These are phyloP conservation scores for Cryptotermes secundus DNA, from an alignment of 1,140 invertebrate genomes.

Conservation along the genomic window DNA sequence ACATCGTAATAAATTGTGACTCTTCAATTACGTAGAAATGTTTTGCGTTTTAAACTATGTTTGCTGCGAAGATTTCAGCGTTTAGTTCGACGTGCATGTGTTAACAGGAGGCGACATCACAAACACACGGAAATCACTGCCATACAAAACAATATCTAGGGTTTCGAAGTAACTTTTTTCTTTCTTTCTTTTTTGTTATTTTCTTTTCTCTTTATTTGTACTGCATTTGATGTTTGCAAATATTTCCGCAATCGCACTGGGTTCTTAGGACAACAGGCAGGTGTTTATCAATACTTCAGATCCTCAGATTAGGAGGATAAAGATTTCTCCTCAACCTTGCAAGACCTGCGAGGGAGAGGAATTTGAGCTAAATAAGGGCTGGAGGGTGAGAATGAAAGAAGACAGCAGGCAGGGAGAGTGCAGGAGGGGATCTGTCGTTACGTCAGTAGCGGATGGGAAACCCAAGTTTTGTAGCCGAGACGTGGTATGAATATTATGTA, in stretches of 20 bases:
- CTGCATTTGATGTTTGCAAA: too few relatives aligned
- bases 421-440: background rate
- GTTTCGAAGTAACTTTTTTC: too few relatives aligned
- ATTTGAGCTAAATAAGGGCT: background rate
- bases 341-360: background rate
- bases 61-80: too few relatives aligned
- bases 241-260: background rate
- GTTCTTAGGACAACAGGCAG: background rate
- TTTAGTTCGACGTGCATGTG: too few relatives aligned
- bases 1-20: too few relatives aligned
- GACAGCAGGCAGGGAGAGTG: background rate
- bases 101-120: too few relatives aligned
- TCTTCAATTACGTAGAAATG: too few relatives aligned
- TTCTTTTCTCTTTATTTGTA: too few relatives aligned
- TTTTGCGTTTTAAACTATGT: too few relatives aligned
- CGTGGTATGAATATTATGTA: background rate
- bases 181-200: too few relatives aligned
- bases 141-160: too few relatives aligned
- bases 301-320: background rate
- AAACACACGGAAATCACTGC: too few relatives aligned
- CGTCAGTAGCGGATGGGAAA: background rate
- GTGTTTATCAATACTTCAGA: background rate
- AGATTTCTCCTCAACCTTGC: background rate
- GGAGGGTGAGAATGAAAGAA: background rate
- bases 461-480: constrained; percentile 5